Evolutionary conservation across 2,113 vertebrate genomes (phyloP).

Genomic region (Rissa tridactyla): DNA sequence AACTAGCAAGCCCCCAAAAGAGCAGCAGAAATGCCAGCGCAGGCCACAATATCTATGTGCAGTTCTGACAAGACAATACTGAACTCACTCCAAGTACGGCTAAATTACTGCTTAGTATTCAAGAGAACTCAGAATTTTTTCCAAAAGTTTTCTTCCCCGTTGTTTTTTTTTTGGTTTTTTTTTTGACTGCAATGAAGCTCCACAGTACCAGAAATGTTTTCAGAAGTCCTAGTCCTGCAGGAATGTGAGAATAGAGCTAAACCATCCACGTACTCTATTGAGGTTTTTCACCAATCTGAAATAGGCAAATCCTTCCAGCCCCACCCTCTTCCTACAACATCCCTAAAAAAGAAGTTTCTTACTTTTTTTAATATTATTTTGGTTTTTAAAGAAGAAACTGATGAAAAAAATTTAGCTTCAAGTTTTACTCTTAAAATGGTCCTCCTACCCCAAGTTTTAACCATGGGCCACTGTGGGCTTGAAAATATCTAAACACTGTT

Average conservation of each 20-base stretch:
- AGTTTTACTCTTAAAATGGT: not conserved
- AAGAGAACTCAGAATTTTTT: not conserved
- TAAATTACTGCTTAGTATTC: not conserved
- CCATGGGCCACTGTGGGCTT: not conserved
- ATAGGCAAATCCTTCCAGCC: not conserved
- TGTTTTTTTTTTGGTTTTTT: not conserved
- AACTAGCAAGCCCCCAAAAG: not conserved
- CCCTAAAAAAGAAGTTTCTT: not conserved
- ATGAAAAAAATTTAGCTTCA: not conserved
- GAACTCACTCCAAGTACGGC: not conserved
- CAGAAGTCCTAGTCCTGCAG: not conserved
- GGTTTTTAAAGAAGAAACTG: not conserved
- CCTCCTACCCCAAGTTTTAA: not conserved
- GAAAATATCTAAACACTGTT: not conserved
- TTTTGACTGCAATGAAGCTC: not conserved
- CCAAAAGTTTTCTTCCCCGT: not conserved
- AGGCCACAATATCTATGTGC: not conserved
- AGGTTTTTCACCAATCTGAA: not conserved
- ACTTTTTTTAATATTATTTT: not conserved
- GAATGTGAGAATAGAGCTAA: not conserved
- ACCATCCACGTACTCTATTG: not conserved
- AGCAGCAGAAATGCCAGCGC: not conserved
- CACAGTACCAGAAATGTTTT: not conserved
- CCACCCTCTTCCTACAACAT: rapidly evolving
- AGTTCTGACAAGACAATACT: not conserved